Percentiles rank a stretch among this genome's conserved stretches.
Conservation (phyloP, 2,888 invertebrate species). For the Anaspis maculata region DNA sequence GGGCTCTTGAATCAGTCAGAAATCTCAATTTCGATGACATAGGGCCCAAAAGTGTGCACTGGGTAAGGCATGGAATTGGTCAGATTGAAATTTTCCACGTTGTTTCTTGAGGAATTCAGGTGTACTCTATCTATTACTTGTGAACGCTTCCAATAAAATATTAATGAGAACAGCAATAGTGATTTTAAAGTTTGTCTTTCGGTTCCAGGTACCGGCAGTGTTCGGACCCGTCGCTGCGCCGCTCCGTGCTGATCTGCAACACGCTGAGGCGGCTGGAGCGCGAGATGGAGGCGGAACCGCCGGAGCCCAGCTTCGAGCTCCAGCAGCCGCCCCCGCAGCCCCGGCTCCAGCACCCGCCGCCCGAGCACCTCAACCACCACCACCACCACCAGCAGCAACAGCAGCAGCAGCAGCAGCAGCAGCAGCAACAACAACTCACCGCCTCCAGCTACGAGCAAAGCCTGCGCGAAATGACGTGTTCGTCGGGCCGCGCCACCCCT, state of each 20-base stretch:
- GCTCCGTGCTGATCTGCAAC: conserved; percentile 90
- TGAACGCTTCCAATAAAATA: too few relatives aligned
- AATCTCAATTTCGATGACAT: too few relatives aligned
- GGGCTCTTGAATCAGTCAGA: too few relatives aligned
- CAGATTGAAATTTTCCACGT: too few relatives aligned
- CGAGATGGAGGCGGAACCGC: conserved; percentile 71
- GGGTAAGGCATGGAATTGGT: too few relatives aligned
- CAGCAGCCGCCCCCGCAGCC: conserved; percentile 34
- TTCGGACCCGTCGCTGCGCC: conserved; percentile 79
- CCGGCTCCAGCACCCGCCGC: conserved; percentile 24
- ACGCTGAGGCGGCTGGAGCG: conserved; percentile 76
- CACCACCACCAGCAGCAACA: conserved; percentile 26
- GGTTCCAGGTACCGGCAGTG: conserved; percentile 79
- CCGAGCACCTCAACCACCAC: conserved; percentile 29
- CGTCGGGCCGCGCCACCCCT: conserved; percentile 60
- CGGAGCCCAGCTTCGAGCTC: conserved; percentile 41
- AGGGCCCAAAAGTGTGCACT: too few relatives aligned
- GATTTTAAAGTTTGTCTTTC: too few relatives aligned
- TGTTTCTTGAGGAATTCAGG: too few relatives aligned
- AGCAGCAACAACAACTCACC: conserved; percentile 26
- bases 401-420: conserved; percentile 35
- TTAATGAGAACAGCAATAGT: too few relatives aligned
- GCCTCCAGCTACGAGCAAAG: conserved; percentile 38
- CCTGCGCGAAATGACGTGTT: conserved; percentile 41
- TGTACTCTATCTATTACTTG: too few relatives aligned